Evolutionary conservation across 2,888 invertebrate species (phyloP).

Genomic region (Plusia festucae): DNA sequence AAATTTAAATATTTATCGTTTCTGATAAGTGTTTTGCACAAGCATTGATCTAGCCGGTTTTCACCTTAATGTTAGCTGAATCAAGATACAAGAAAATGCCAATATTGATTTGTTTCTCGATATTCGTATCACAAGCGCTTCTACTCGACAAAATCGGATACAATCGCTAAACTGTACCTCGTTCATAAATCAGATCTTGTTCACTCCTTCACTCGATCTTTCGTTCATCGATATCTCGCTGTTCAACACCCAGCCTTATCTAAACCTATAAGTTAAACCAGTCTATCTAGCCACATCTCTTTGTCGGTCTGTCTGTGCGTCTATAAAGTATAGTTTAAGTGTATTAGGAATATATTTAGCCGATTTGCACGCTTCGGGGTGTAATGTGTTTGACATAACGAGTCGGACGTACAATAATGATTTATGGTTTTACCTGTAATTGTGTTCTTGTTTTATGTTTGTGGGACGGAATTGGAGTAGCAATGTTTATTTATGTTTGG

Average conservation of each 20-base stretch:
- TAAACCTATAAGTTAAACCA: constrained; percentile 47
- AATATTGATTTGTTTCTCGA: neutral
- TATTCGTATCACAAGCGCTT: constrained; percentile 5
- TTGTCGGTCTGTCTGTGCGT: constrained; percentile 67
- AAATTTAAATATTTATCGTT: neutral
- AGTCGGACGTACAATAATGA: constrained; percentile 59
- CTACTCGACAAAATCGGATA: constrained; percentile 34
- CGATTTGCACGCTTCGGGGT: constrained; percentile 71
- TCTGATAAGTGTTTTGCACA: neutral
- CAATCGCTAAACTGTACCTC: constrained; percentile 30
- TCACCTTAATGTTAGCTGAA: neutral
- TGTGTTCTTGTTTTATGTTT: constrained; percentile 48
- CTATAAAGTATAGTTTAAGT: constrained; percentile 62
- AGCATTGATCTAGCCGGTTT: neutral
- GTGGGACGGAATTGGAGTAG: constrained; percentile 21
- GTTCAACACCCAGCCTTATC: constrained; percentile 56
- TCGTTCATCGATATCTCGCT: constrained; percentile 26
- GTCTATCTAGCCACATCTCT: constrained; percentile 55
- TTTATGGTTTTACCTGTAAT: constrained; percentile 55
- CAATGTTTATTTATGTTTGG: constrained; percentile 12
- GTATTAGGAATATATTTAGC: constrained; percentile 70
- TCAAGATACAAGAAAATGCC: constrained; percentile 1
- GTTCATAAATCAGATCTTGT: constrained; percentile 42
- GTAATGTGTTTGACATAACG: constrained; percentile 61
- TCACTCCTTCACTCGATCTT: constrained; percentile 2